Evolutionary conservation across 2,113 vertebrate species (phyloP), one percentile per base, ranked within the genome.

Genomic region (Malurus melanocephalus): DNA sequence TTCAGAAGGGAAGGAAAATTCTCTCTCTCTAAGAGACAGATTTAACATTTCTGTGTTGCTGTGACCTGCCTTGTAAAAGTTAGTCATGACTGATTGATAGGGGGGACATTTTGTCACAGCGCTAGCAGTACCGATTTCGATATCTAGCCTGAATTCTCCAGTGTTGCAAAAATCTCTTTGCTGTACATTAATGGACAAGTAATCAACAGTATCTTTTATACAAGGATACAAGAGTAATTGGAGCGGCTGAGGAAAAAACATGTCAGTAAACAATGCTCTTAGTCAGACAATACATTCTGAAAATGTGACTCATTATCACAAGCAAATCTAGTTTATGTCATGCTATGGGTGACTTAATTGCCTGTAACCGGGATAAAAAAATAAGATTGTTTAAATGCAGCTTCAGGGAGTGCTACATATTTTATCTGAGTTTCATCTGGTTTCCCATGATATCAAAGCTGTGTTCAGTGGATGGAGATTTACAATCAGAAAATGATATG

Each of bases 381-480:
- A 38, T 40, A 72, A 49, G 57, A 33, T 78, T 88, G 60, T 77
- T 94, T 77, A 86, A 94, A 88, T 74, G 69, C 38, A 88, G 46
- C 84, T 94, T 93, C 89, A 86, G 84, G 84, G 91, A 76, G 62
- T 67, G 84, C 87, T 82, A 79, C 21, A 10, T 92, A 94, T 87
- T 93, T 90, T 90, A 84, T 90, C 78, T 92, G 6, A 2, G 62
- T 94, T 95, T 95, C 80, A 87, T 90, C 93, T 94, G 94, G 66
- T 92, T 95, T 95, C 89, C 84, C 92, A 85, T 90, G 67, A 88
- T 95, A 92, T 94, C 92, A 93, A 95, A 95, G 93, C 84, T 68
- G 16, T 73, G 43, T 92, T 93, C 85, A 88, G 78, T 72, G 51
- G 43, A 81, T 85, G 77, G 84, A 93, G 92, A 87, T 95, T 95